Percentiles rank a stretch among this genome's conserved stretches.
These are phyloP conservation scores for Antitype chi DNA, from an alignment of 2,888 invertebrate genomes.

Conservation along the genomic window DNA sequence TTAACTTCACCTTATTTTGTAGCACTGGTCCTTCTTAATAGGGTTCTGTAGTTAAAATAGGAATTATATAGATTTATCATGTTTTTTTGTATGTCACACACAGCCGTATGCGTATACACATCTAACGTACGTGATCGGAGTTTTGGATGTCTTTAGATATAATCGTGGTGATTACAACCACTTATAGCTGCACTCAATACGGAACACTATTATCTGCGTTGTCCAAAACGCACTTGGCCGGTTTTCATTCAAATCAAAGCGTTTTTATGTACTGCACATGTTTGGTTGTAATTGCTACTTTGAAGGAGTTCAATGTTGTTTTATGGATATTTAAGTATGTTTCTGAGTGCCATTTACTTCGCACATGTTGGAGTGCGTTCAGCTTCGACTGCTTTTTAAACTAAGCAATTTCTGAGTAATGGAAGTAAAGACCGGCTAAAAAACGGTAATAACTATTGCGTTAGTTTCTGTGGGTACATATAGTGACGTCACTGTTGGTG, in stretches of 20 bases:
- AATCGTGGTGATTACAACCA: not conserved
- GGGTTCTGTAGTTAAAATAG: constrained; percentile 20
- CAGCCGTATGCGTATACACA: not conserved
- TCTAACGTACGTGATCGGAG: not conserved
- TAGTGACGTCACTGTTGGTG: no score
- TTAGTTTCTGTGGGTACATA: not conserved
- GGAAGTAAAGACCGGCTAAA: not conserved
- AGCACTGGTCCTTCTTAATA: constrained; percentile 40
- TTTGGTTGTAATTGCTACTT: constrained; percentile 20
- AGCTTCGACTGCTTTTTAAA: constrained; percentile 22
- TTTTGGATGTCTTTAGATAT: not conserved
- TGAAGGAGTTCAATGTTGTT: constrained; percentile 33
- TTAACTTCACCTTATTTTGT: constrained; percentile 66
- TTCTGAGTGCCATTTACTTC: constrained; percentile 24
- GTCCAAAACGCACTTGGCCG: not conserved
- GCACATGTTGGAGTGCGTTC: constrained; percentile 3
- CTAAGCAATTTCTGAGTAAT: constrained; percentile 2
- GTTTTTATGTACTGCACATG: constrained; percentile 33
- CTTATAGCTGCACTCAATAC: not conserved
- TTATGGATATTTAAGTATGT: constrained; percentile 29
- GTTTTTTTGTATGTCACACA: not conserved
- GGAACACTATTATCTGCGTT: not conserved
- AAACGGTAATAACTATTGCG: not conserved
- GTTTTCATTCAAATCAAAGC: constrained; percentile 55
- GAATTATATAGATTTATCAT: not conserved